These are phyloP conservation scores for Drosophila nr. perissopoda DNA, from an alignment of 2,888 invertebrate species.

Conservation along the genomic window DNA sequence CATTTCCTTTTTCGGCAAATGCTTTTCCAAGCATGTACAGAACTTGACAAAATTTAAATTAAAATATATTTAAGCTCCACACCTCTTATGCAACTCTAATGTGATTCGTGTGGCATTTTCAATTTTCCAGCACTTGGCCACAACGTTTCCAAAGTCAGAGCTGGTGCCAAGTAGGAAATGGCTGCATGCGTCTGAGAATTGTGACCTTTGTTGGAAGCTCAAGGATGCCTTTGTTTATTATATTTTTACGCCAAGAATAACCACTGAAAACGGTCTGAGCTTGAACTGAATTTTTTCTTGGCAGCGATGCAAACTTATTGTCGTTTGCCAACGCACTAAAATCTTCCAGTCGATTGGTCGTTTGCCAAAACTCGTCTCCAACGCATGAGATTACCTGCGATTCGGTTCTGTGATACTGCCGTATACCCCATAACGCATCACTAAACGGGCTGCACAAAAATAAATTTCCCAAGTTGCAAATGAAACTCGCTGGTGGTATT, in stretches of 20 bases:
- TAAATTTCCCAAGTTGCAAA: constrained; percentile 69
- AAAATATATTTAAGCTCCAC: constrained; percentile 17
- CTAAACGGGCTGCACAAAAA: constrained; percentile 70
- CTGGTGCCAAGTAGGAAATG: constrained; percentile 41
- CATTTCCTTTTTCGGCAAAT: background rate
- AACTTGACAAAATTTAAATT: background rate
- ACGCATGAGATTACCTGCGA: constrained; percentile 39
- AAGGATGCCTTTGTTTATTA: constrained; percentile 64
- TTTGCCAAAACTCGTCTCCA: constrained; percentile 49
- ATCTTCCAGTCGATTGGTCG: constrained; percentile 74
- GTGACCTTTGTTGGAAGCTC: constrained; percentile 69
- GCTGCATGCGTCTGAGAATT: constrained; percentile 43
- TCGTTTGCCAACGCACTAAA: constrained; percentile 63
- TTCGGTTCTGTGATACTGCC: constrained; percentile 14
- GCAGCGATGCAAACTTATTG: constrained; percentile 48
- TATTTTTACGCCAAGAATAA: constrained; percentile 59
- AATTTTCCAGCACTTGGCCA: constrained; percentile 24
- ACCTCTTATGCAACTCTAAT: constrained; percentile 20
- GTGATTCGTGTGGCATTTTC: constrained; percentile 26
- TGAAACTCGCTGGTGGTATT: constrained; percentile 51
- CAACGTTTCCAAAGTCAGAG: background rate
- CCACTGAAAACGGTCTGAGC: constrained; percentile 26
- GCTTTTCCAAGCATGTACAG: background rate
- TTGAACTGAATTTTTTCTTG: constrained; percentile 17
- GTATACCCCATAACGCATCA: constrained; percentile 71